A percentile compares a stretch with the other conserved stretches of the same genome.
Evolutionary conservation across 2,888 invertebrate species (phyloP).

Genomic region (Drosophila longiperda): DNA sequence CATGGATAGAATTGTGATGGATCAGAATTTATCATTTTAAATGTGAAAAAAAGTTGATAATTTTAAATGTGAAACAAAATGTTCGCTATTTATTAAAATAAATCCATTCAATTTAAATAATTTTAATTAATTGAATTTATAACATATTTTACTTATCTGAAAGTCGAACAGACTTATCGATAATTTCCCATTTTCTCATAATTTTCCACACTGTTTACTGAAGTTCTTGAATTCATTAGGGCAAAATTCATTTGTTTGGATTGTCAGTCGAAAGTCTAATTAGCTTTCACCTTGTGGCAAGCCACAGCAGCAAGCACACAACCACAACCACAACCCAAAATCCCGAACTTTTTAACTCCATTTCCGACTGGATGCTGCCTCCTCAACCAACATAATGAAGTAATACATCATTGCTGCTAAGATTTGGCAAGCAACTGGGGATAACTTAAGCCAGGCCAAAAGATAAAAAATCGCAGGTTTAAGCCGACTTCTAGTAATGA

Average conservation of each 20-base stretch:
- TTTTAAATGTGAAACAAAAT: no score
- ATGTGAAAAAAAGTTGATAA: no score
- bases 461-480: constrained; percentile 45
- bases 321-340: constrained; percentile 12
- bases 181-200: not conserved
- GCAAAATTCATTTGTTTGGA: constrained; percentile 48
- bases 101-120: not conserved
- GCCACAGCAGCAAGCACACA: constrained; percentile 44
- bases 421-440: constrained; percentile 50
- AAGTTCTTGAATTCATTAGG: constrained; percentile 12
- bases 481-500: constrained; percentile 67
- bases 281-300: constrained; percentile 74
- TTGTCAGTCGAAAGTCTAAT: constrained; percentile 68
- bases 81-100: not conserved
- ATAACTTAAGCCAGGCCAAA: constrained; percentile 42
- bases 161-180: not conserved
- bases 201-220: constrained; percentile 6
- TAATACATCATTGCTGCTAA: constrained; percentile 72
- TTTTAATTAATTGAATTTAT: not conserved
- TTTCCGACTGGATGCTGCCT: constrained; percentile 31
- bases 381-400: constrained; percentile 18
- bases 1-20: not conserved
- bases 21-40: not conserved
- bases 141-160: not conserved
- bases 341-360: constrained; percentile 47